Evolutionary conservation across 2,888 invertebrate genomes (phyloP), one percentile per base, ranked within the genome.

Genomic region (Noctua janthe): DNA sequence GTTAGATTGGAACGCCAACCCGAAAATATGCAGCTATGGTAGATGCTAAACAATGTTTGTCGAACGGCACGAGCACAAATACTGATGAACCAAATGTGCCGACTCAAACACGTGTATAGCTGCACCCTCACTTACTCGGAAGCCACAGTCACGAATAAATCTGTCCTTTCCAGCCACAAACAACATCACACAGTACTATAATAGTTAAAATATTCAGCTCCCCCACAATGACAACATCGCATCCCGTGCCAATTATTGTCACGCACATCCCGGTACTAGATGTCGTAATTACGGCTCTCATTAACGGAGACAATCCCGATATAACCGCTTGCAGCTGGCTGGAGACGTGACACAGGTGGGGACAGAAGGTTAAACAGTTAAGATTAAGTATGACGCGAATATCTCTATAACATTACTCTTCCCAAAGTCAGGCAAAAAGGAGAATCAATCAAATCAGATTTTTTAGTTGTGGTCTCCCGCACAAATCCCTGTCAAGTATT

Each of bases 281-380:
- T 83, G 86, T 83, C 86, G 87, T 92, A 91, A 92, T 93, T 92
- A 92, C 91, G 85, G 71, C 80, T 80, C 92, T 93, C 93, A 93
- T 93, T 90, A 90, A 87, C 82, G 82, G 78, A 87, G 83, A 91
- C 90, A 88, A 88, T 87, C 90, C 89, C 77, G 86, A 86, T 88
- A 89, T 88, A 86, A 83, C 82, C 79, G 78, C 77, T 85, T 87
- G 78, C 85, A 87, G 76, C 85, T 82, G 79, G 77, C 66, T 78
- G 62, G 59, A 8, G 35, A n/a, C 66, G 29, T 5, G 17, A 10
- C 0, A 6, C 20, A 71, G 47, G 2, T 8, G 1, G 5, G 0
- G 0, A 3, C 73, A 87, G 87, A 84, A 86, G 84, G 13, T 43
- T n/a, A 2, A 51, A 15, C 59, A 51, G 20, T 51, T 56, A 56